phyloP scores from a whole-genome alignment of 2,113 vertebrate genomes.

The Engystomops pustulosus region DNA sequence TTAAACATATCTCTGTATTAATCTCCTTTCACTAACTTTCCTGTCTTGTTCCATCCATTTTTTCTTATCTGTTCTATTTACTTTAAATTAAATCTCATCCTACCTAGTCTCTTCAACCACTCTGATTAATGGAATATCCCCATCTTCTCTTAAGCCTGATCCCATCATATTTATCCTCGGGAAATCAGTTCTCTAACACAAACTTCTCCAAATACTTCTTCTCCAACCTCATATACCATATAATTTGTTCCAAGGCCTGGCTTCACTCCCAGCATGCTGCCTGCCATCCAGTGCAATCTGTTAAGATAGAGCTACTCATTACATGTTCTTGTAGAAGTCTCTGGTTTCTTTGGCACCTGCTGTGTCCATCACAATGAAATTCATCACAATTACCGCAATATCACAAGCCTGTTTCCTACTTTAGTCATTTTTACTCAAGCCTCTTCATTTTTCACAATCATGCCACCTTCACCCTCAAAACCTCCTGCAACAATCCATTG shows the following conservation, averaged over 20 bases:
- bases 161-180: not conserved
- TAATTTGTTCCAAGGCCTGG: conserved; percentile 20
- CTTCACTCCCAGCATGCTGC: conserved; percentile 33
- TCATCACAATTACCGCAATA: conserved; percentile 31
- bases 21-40: conserved; percentile 4
- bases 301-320: conserved; percentile 27
- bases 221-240: conserved; percentile 21
- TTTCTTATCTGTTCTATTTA: conserved; percentile 1
- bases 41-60: conserved; percentile 18
- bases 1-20: not conserved
- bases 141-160: not conserved
- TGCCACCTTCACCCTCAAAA: not conserved
- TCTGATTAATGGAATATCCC: conserved; percentile 25
- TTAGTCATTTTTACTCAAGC: conserved; percentile 24
- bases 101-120: not conserved
- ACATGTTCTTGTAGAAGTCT: conserved; percentile 23
- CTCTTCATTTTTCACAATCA: conserved; percentile 24
- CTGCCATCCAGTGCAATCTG: conserved; percentile 10
- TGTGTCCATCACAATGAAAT: conserved; percentile 42
- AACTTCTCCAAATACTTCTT: conserved; percentile 3
- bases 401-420: not conserved
- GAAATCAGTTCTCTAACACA: not conserved
- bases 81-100: not conserved
- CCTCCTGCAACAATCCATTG: not conserved
- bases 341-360: conserved; percentile 12